phyloP scores from a whole-genome alignment of 1,140 invertebrate genomes.

The Tetramorium parvispinum region DNA sequence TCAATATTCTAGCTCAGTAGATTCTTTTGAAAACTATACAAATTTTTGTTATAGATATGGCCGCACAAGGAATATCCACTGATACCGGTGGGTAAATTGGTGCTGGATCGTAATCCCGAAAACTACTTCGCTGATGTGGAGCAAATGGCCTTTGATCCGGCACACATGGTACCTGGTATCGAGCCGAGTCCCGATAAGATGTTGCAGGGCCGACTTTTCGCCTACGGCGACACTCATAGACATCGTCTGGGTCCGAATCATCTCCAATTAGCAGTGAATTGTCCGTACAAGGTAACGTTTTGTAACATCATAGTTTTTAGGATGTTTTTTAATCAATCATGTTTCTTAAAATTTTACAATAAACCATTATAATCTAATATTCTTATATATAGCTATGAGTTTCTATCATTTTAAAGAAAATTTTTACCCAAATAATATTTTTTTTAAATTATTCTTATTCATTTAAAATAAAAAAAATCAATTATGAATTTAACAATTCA shows the following conservation, averaged over 20 bases:
- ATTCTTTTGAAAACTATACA: not conserved
- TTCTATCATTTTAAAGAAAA: not conserved
- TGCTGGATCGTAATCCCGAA: slow-evolving; percentile 94
- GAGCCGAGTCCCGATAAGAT: slow-evolving; percentile 97
- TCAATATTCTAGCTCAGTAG: slow-evolving; percentile 83
- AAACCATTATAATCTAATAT: no score
- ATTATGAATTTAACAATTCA: not conserved
- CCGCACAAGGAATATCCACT: slow-evolving; percentile 96
- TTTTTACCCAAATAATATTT: not conserved
- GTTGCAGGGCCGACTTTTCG: slow-evolving; percentile 97
- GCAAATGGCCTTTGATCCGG: slow-evolving; percentile 97
- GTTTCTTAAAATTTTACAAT: no score
- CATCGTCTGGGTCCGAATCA: slow-evolving; percentile 97
- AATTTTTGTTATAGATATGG: slow-evolving; percentile 89
- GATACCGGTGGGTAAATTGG: slow-evolving; percentile 96
- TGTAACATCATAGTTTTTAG: not conserved
- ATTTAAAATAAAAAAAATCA: not conserved
- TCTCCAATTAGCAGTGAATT: slow-evolving; percentile 97
- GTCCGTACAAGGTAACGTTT: slow-evolving; percentile 89
- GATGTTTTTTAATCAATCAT: not conserved
- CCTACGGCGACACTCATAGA: slow-evolving; percentile 97
- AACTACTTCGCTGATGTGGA: slow-evolving; percentile 98
- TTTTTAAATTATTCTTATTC: not conserved
- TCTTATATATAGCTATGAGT: not conserved
- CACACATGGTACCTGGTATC: slow-evolving; percentile 96